Evolutionary conservation across 2,888 invertebrate species (phyloP), one percentile per base, ranked within the genome.

Genomic region (Drosophila rellima): DNA sequence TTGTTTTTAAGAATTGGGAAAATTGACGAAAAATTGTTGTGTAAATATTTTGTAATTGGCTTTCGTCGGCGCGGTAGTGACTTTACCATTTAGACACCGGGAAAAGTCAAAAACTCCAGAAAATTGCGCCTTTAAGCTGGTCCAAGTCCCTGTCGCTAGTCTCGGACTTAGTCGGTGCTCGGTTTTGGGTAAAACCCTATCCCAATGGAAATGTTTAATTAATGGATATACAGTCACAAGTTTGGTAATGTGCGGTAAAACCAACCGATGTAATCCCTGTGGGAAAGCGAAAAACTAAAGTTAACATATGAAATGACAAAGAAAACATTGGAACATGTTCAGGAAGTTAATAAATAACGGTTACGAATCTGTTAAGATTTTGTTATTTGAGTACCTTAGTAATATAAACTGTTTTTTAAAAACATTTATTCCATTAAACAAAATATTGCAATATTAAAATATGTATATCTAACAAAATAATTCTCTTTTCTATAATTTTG

Each of bases 41-140:
- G 55, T 62, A 84, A 87, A 84, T 87, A 84, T 84, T 84, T 68
- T 87, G 44, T 84, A 89, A 87, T 89, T 84, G 80, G 80, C 78
- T 76, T 79, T 50, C 40, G 50, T 20, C 72, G 72, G 56, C 77
- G 77, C 77, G 61, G 73, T 70, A 70, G 69, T 78, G 45, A 75
- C 59, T 70, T 59, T 48, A 52, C 29, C 37, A 23, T 23, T 57
- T 29, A 39, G 57, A 45, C 6, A 10, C 8, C 10, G 23, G n/a
- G 37, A 40, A 44, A 44, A 54, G 55, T 48, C 47, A 54, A 42
- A 51, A 45, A 59, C 20, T 13, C 15, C 17, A 40, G 47, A 18
- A 48, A 74, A 76, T 71, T 65, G 76, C 71, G 76, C 61, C 74
- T 54, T 56, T 74, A 64, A 79, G 55, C 78, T 55, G 62, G 33